phyloP scores from a whole-genome alignment of 1,140 invertebrate genomes.

The Agrypnia vestita region DNA sequence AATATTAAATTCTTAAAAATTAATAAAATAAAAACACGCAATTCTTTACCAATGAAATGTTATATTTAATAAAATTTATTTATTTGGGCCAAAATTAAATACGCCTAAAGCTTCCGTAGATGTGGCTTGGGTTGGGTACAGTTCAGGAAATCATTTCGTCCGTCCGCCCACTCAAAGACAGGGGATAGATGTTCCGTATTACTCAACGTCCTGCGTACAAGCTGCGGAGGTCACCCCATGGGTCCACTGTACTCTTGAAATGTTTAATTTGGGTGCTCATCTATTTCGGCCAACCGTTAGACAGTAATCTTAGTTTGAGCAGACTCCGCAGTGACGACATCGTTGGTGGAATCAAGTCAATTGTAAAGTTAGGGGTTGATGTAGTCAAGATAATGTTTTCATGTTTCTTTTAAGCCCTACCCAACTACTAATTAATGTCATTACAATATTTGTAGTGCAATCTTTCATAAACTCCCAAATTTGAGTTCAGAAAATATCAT shows the following conservation, averaged over 20 bases:
- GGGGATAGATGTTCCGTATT: constrained; percentile 26
- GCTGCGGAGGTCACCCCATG: background rate
- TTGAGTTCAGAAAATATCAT: no score
- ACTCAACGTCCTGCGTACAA: constrained; percentile 12
- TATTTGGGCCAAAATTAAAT: constrained; percentile 12
- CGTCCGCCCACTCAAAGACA: constrained; percentile 10
- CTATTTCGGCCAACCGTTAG: constrained; percentile 11
- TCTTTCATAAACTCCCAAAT: no score
- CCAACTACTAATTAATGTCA: no score
- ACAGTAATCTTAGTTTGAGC: constrained; percentile 22
- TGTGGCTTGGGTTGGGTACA: background rate
- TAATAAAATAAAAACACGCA: no score
- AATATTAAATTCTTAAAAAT: no score
- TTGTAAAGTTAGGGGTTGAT: background rate
- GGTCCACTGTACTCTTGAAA: constrained; percentile 5
- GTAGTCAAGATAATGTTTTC: no score
- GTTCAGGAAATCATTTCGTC: constrained; percentile 34
- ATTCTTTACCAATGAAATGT: no score
- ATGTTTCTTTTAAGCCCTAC: no score
- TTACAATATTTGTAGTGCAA: no score
- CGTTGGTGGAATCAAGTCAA: background rate
- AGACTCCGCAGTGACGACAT: background rate
- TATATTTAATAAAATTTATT: no score
- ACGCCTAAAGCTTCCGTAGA: constrained; percentile 6
- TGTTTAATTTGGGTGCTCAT: constrained; percentile 25